Conservation (phyloP, 1,140 invertebrate species). For the Anthonomus grandis region DNA sequence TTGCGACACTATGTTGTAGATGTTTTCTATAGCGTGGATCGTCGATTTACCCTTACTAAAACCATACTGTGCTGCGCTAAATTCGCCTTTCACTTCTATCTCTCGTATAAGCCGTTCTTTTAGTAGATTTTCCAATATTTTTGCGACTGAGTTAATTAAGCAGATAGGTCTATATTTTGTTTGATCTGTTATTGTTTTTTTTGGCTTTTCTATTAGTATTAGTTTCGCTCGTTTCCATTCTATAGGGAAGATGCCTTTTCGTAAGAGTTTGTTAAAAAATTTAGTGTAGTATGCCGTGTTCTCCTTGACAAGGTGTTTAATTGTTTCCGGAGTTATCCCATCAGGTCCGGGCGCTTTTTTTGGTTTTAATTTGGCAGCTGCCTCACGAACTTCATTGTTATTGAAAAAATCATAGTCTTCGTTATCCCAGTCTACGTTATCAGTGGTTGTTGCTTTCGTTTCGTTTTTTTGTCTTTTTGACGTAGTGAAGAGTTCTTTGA, state of each 20-base stretch:
- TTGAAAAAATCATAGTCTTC: not conserved
- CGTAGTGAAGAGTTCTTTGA: not conserved
- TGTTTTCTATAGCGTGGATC: slow-evolving; percentile 14
- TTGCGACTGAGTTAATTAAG: slow-evolving; percentile 23
- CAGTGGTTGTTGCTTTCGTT: too few relatives aligned
- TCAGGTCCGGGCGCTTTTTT: not conserved
- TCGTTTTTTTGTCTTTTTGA: not conserved
- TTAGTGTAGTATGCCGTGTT: not conserved
- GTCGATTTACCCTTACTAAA: slow-evolving; percentile 33
- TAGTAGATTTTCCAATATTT: slow-evolving; percentile 30
- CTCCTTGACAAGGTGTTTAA: not conserved
- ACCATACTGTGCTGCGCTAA: slow-evolving; percentile 26
- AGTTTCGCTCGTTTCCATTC: slow-evolving; percentile 21
- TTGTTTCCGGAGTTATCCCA: not conserved
- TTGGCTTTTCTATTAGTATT: slow-evolving; percentile 19
- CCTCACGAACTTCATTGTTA: not conserved
- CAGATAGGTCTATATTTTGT: slow-evolving; percentile 29
- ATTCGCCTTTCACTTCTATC: slow-evolving; percentile 15
- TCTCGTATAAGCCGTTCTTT: slow-evolving; percentile 4
- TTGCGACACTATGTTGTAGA: not conserved
- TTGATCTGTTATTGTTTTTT: slow-evolving; percentile 5
- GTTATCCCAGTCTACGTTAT: too few relatives aligned
- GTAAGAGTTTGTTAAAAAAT: not conserved
- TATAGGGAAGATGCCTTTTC: slow-evolving; percentile 5
- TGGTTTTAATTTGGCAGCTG: not conserved